Evolutionary conservation across 2,888 invertebrate species (phyloP), one percentile per base, ranked within the genome.

Genomic region (Myopa tessellatipennis): DNA sequence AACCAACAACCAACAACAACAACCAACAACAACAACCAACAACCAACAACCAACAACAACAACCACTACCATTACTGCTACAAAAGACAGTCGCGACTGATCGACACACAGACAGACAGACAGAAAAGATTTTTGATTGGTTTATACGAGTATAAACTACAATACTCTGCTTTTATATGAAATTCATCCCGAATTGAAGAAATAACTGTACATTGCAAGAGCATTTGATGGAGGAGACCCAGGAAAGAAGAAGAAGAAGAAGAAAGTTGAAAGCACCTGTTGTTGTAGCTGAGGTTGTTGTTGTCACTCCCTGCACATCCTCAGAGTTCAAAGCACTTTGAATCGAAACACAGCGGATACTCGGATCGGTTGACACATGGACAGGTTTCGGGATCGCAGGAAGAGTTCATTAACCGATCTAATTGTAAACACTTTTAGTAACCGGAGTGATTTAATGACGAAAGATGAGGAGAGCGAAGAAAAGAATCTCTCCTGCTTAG

Each of bases 1-100:
- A 52, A 26, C 69, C 18, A 45, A 69, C 45, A 3, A 69, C 4
- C 68, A 69, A 50, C 69, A 69, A 69, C 52, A 69, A 4, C 45
- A 69, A n/a, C 63, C 63, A 16, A 70, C 70, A 36, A 16, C 36
- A 26, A 52, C 55, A 55, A 52, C 70, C 8, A 70, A 14, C 26
- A 52, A 26, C 69, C 18, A 45, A 69, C 45, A 3, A 69, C 4
- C 68, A 69, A 50, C 10, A 50, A 68, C 50, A 68, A 68, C 18
- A 68, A 14, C 14, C 8, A 50, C 8, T 50, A 10, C 50, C 14
- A 50, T 26, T 26, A 26, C 26, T 26, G 26, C 26, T 26, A 26
- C 26, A 26, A 26, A 26, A 1, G 26, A 26, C 26, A 26, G 26
- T 26, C 26, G 26, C n/a, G 26, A 26, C 26, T 26, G 26, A 26